Evolutionary conservation across 2,888 invertebrate species (phyloP).

Genomic region (Hypomecis punctinalis): DNA sequence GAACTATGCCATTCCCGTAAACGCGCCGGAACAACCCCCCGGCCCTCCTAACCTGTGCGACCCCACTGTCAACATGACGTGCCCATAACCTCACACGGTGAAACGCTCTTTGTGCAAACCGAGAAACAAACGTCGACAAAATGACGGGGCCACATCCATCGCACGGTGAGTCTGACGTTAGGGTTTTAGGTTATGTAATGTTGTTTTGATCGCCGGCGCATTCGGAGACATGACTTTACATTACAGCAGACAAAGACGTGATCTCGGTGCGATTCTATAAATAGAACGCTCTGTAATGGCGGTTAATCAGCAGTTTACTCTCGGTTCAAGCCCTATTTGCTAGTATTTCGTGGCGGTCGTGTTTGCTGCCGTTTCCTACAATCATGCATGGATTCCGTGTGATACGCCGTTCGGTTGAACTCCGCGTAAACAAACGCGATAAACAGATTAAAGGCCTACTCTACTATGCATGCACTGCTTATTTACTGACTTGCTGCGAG

Average conservation of each 20-base stretch:
- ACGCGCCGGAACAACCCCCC: conserved; percentile 57
- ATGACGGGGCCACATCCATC: conserved; percentile 64
- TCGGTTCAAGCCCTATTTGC: conserved; percentile 66
- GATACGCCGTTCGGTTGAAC: conserved; percentile 38
- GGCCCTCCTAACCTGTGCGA: conserved; percentile 59
- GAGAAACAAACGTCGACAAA: conserved; percentile 56
- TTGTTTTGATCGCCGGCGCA: conserved; percentile 64
- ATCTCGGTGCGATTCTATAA: conserved; percentile 81
- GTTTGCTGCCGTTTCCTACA: conserved; percentile 49
- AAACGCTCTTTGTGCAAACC: conserved; percentile 61
- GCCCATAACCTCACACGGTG: conserved; percentile 71
- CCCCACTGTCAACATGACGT: conserved; percentile 80
- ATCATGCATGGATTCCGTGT: conserved; percentile 57
- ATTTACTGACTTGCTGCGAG: conserved; percentile 13
- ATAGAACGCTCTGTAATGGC: conserved; percentile 76
- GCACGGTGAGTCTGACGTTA: conserved; percentile 66
- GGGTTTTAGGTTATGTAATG: conserved; percentile 69
- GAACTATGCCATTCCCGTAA: conserved; percentile 71
- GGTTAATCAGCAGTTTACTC: conserved; percentile 79
- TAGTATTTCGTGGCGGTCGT: conserved; percentile 49
- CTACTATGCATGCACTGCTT: conserved; percentile 31
- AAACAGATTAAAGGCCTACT: conserved; percentile 38
- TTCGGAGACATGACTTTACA: conserved; percentile 62
- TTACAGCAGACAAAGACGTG: conserved; percentile 81
- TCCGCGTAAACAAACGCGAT: conserved; percentile 53